Evolutionary conservation across 2,113 vertebrate genomes (phyloP).

Genomic region (Pogonocichla stellata): DNA sequence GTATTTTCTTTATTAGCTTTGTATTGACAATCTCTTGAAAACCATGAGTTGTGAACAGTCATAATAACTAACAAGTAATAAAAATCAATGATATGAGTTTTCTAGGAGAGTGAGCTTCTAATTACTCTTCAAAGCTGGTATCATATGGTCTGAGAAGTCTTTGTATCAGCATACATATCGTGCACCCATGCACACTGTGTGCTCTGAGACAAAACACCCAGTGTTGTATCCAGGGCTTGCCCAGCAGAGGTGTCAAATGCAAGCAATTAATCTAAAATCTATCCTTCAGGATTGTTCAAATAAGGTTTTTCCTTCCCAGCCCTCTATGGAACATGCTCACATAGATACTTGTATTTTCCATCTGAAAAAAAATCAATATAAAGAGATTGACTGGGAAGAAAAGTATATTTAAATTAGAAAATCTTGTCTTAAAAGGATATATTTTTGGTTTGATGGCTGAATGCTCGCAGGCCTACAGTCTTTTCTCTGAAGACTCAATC

Average conservation of each 20-base stretch:
- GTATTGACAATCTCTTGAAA: not conserved
- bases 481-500: not conserved
- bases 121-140: not conserved
- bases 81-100: not conserved
- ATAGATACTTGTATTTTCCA: not conserved
- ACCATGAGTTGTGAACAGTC: accelerated
- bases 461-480: not conserved
- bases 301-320: not conserved
- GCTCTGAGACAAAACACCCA: not conserved
- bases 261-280: not conserved
- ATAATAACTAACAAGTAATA: not conserved
- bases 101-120: not conserved
- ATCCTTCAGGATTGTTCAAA: not conserved
- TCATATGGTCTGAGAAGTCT: not conserved
- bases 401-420: not conserved
- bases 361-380: not conserved
- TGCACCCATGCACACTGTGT: accelerated
- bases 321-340: not conserved
- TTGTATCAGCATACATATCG: accelerated
- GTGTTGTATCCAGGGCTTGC: not conserved
- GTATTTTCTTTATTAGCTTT: not conserved
- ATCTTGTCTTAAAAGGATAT: not conserved
- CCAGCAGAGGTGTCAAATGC: not conserved
- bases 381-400: not conserved
- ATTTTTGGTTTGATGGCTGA: not conserved